These are phyloP conservation scores for Volucella inanis DNA, from an alignment of 2,888 invertebrate genomes.

Conservation along the genomic window DNA sequence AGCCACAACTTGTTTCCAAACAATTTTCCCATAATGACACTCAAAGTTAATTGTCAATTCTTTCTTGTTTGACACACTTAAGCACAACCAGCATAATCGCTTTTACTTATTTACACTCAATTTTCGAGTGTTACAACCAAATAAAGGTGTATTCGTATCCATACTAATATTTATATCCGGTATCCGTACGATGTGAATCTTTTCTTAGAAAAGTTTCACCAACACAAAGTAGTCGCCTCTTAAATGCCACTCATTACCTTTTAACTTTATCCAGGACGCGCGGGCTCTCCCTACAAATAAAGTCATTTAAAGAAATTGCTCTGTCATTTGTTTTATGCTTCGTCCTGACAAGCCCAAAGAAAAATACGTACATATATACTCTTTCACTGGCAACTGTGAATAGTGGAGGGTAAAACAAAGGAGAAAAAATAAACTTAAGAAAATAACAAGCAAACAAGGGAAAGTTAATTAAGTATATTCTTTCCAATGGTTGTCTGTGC, in stretches of 20 bases:
- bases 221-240: background rate
- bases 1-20: background rate
- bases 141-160: slow-evolving; percentile 4
- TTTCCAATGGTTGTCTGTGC: slow-evolving; percentile 42
- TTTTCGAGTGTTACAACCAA: slow-evolving; percentile 1
- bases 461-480: slow-evolving; percentile 62
- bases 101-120: background rate
- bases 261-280: slow-evolving; percentile 12
- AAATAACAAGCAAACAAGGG: slow-evolving; percentile 39
- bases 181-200: background rate
- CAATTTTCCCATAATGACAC: background rate
- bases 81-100: background rate
- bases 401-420: background rate
- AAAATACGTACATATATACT: background rate
- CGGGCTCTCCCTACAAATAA: slow-evolving; percentile 21
- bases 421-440: slow-evolving; percentile 2
- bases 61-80: background rate
- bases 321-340: slow-evolving; percentile 35
- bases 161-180: too few species aligned
- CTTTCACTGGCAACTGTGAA: too few species aligned
- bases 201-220: background rate
- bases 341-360: slow-evolving; percentile 17
- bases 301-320: slow-evolving; percentile 45
- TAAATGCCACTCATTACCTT: slow-evolving; percentile 24
- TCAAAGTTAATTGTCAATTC: background rate